Percentiles rank a stretch among this genome's conserved stretches.
phyloP scores from a whole-genome alignment of 64 coral and sea anemone species.

The Montipora cactus region DNA sequence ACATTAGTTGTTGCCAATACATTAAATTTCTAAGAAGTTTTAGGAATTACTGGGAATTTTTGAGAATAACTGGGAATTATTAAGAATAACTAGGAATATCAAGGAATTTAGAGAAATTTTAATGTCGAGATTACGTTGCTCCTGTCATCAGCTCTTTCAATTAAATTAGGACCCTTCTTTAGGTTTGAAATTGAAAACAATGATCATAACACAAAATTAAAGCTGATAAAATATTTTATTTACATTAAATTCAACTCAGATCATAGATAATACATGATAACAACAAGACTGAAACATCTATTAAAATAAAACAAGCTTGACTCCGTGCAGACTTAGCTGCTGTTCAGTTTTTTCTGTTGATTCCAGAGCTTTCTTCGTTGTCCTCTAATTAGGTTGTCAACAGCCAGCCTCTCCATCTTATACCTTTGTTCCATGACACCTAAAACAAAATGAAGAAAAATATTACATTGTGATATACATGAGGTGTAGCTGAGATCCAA shows the following conservation, averaged over 20 bases:
- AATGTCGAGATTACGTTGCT: no score
- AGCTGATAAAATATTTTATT: background rate
- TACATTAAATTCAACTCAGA: background rate
- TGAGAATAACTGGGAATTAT: background rate
- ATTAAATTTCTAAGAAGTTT: background rate
- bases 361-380: background rate
- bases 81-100: no score
- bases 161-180: no score
- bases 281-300: no score
- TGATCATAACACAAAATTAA: background rate
- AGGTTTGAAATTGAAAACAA: no score
- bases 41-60: background rate
- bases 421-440: background rate
- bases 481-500: no score
- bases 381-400: conserved; percentile 12
- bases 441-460: background rate
- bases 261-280: no score
- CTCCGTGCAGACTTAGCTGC: conserved; percentile 21
- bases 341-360: background rate
- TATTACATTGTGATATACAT: background rate
- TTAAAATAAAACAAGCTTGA: background rate
- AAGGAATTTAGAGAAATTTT: no score
- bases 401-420: conserved; percentile 5
- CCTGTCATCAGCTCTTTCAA: no score
- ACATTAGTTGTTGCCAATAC: background rate